Conservation (phyloP, 2,888 invertebrate genomes). For the Drosophila suboccidentalis region DNA sequence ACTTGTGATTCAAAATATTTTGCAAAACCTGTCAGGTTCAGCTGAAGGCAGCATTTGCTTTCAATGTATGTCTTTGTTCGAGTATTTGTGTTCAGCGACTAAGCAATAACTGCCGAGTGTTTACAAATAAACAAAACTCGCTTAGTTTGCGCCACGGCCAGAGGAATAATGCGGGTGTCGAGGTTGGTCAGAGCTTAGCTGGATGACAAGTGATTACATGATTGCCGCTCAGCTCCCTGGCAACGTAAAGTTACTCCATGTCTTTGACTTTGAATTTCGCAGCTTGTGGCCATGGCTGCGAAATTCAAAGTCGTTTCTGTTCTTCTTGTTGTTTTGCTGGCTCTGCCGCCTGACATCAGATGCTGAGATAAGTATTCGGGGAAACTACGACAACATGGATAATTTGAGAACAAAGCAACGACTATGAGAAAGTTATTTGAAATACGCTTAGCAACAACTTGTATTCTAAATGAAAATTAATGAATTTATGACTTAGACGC, state of each 20-base stretch:
- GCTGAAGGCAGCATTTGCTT: slow-evolving; percentile 23
- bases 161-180: not conserved
- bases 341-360: slow-evolving; percentile 37
- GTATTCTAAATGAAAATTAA: slow-evolving; percentile 41
- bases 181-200: slow-evolving; percentile 63
- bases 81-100: slow-evolving; percentile 28
- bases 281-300: slow-evolving; percentile 10
- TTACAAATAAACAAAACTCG: slow-evolving; percentile 71
- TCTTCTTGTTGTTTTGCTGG: slow-evolving; percentile 17
- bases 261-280: too few species aligned
- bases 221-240: slow-evolving; percentile 52
- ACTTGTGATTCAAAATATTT: slow-evolving; percentile 74
- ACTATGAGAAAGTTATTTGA: slow-evolving; percentile 21
- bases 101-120: slow-evolving; percentile 65
- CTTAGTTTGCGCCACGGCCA: not conserved
- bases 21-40: slow-evolving; percentile 46
- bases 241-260: slow-evolving; percentile 58
- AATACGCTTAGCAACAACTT: slow-evolving; percentile 34
- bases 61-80: slow-evolving; percentile 10
- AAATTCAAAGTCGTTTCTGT: slow-evolving; percentile 22
- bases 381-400: slow-evolving; percentile 45
- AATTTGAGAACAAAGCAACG: slow-evolving; percentile 34
- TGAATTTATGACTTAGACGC: slow-evolving; percentile 15
- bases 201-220: slow-evolving; percentile 77
- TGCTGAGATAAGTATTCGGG: slow-evolving; percentile 52